Base-by-base conservation (phyloP, 2,797 vertebrate species). In the Petrocephalus schoutedeni region DNA sequence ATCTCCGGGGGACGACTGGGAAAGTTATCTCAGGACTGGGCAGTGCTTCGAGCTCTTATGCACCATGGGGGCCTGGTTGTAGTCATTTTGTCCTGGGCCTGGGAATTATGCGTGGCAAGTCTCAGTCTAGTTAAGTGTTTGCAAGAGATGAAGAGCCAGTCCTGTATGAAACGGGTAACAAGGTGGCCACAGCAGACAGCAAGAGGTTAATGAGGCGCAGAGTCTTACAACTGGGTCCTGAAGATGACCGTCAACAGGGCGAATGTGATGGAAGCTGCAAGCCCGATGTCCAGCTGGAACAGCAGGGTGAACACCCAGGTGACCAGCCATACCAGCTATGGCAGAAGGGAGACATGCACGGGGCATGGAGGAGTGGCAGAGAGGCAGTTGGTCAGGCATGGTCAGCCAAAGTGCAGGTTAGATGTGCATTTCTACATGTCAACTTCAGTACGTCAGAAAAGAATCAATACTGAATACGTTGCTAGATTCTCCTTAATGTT, bases 221-320 rank as follows among this genome's bases (percentile, higher is more conserved):
- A 45, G 83, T 12, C 87, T 97, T 92, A 99, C 98, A 96, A 89
- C 93, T 99, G 98, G 7, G 96, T 98, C 90, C 97, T 97, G 93
- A 99, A 95, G 92, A 99, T 97, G 88, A 99, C 96, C 0, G 97
- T 97, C 71, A 99, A 93, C 87, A 99, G 90, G 82, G 97, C 95
- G 67, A 99, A 99, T 36, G 88, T 92, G 87, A 99, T 93, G 0
- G 98, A 97, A 2, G 92, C 97, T 0, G 91, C 98, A 56, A 99
- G 96, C 86, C 98, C 98, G 0, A 99, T 92, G 91, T 99, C 98
- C 92, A 99, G 91, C 89, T 98, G 98, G 85, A 99, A 94, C 21
- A 97, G 89, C 82, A 98, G 85, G 0, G 98, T 98, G 90, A 96
- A 96, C 88, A 96, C 89, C 82, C 97, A 97, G 1, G 98, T 99